Base-by-base conservation (phyloP, 1,140 invertebrate species). In the Drosophila truncata region DNA sequence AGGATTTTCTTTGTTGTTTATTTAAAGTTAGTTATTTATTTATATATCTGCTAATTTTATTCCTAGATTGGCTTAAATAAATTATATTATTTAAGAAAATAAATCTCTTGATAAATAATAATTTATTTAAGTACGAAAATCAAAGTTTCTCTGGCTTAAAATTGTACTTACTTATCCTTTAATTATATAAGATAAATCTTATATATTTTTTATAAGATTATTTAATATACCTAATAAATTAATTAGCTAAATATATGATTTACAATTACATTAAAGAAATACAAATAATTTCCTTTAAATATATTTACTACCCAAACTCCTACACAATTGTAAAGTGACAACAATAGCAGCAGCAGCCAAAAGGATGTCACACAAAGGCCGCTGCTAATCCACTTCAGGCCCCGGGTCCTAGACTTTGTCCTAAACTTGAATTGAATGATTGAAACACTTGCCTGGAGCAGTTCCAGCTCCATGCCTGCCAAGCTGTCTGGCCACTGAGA, bases 391-490 rank as follows among this genome's bases (percentile, higher is more conserved):
- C 63, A 54, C 37, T 67, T 50, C 47, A 5, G 46, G 13, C 25
- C 20, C 20, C 52, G 33, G 41, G 27, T 41, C 46, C 46, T 67
- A 41, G 66, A 70, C 66, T 66, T 35, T 29, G 42, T 31, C 16
- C 46, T 10, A 27, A 60, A 69, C 61, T 67, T 42, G 46, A 70
- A 50, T 52, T 67, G 31, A 52, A 62, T 62, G 66, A 70, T 70
- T 66, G 66, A 66, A 70, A 70, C 62, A 70, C 66, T 55, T 67
- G 66, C 62, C 47, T 54, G 37, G 31, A 70, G 66, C 62, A 44
- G n/a, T 37, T 20, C 58, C 58, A 20, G n/a, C 47, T 20, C 58
- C 58, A 20, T 27, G 23, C 65, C 61, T 65, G 66, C 47, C 62
- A 66, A 49, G 42, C 44, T 64, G 65, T 25, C 65, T 23, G 41